Percentiles rank a stretch among this genome's conserved stretches.
Conservation (phyloP, 1,140 invertebrate genomes). For the Zaprionus tsacasi region DNA sequence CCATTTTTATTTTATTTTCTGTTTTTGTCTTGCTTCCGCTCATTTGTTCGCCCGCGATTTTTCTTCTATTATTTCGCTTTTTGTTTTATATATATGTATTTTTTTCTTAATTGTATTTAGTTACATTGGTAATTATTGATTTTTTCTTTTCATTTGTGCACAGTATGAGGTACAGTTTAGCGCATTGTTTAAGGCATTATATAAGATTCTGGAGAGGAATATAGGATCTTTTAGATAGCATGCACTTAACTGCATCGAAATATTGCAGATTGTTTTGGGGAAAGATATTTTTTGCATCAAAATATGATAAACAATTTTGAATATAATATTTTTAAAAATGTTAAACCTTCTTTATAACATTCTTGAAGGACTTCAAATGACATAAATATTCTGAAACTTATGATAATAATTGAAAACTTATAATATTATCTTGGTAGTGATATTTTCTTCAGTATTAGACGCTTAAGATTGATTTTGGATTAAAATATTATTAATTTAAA, state of each 20-base stretch:
- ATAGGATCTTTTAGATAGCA: neutral
- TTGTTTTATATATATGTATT: conserved; percentile 24
- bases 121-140: conserved; percentile 80
- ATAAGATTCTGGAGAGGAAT: neutral
- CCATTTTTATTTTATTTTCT: conserved; percentile 26
- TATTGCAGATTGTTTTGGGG: no score
- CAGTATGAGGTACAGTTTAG: conserved; percentile 29
- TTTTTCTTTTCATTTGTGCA: conserved; percentile 49
- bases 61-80: conserved; percentile 23
- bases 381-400: no score
- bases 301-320: no score
- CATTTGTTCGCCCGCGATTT: conserved; percentile 69
- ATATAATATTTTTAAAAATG: no score
- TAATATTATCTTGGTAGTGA: no score
- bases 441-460: no score
- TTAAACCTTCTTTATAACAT: no score
- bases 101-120: conserved; percentile 78
- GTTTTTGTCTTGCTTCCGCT: conserved; percentile 59
- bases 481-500: no score
- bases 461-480: no score
- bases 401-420: no score
- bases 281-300: no score
- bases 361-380: no score
- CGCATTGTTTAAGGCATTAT: neutral
- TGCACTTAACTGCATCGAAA: neutral